Conservation (phyloP, 2,113 vertebrate species). For the Erpornis zantholeuca region DNA sequence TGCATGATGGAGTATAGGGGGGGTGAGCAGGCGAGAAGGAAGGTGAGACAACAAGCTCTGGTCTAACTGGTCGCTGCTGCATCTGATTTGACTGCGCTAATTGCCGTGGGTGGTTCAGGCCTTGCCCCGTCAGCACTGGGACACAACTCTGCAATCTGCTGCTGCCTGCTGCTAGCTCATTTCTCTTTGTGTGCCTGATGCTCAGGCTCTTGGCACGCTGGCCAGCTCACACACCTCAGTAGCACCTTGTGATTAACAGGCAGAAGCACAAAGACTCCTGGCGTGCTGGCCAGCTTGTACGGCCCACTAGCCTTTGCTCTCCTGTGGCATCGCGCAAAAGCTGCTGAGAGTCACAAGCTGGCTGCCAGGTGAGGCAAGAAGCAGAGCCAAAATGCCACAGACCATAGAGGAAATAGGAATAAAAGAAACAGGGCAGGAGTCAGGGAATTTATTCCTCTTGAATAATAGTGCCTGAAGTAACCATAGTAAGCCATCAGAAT, state of each 20-base stretch:
- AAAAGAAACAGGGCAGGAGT: not conserved
- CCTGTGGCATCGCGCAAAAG: not conserved
- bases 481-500: not conserved
- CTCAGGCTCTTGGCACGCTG: slow-evolving; percentile 9
- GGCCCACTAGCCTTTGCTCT: slow-evolving; percentile 21
- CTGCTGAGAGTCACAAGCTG: slow-evolving; percentile 21
- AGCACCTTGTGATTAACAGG: slow-evolving; percentile 61
- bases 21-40: not conserved
- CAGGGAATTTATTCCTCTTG: not conserved
- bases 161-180: slow-evolving; percentile 46
- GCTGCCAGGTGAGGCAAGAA: not conserved
- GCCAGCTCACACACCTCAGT: slow-evolving; percentile 33
- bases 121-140: slow-evolving; percentile 38
- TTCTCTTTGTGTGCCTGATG: slow-evolving; percentile 39
- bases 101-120: slow-evolving; percentile 30
- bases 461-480: not conserved
- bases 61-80: not conserved
- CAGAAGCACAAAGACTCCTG: slow-evolving; percentile 45
- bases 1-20: accelerated
- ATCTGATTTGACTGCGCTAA: slow-evolving; percentile 39
- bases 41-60: not conserved
- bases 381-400: not conserved
- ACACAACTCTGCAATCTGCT: slow-evolving; percentile 49
- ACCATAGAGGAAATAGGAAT: not conserved
- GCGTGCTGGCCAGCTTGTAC: not conserved